Conservation (phyloP, 2,888 invertebrate species). For the Platycnemis pennipes region DNA sequence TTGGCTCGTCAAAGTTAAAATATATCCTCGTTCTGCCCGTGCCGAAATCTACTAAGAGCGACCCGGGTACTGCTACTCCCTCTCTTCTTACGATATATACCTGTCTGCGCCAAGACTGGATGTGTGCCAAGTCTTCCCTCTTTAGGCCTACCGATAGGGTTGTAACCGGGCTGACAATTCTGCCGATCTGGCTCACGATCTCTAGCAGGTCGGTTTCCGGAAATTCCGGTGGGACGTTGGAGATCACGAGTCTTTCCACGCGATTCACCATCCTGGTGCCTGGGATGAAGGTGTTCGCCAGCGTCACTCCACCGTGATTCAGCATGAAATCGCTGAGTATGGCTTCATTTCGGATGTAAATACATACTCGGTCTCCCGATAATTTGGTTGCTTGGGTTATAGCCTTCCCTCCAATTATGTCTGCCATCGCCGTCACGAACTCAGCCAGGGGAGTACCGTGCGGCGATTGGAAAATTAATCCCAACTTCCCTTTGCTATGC, state of each 20-base stretch:
- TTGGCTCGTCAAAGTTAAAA: too few species aligned
- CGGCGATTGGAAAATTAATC: too few species aligned
- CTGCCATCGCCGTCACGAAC: not conserved
- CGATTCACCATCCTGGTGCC: not conserved
- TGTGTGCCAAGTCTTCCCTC: not conserved
- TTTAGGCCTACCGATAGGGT: not conserved
- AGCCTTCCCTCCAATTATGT: not conserved
- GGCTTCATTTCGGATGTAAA: not conserved
- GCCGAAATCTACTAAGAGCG: not conserved
- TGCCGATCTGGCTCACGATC: not conserved
- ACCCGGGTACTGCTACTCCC: not conserved
- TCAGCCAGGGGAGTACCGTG: not conserved
- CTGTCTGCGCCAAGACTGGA: not conserved
- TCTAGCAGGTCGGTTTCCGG: not conserved
- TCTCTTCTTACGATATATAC: not conserved
- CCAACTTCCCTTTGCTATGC: too few species aligned
- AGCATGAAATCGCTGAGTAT: not conserved
- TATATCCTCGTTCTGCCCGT: too few species aligned
- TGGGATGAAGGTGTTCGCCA: not conserved
- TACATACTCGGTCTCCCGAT: not conserved
- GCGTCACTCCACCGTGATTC: not conserved
- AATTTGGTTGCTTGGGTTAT: not conserved
- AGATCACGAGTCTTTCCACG: slow-evolving; percentile 2
- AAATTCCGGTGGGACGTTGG: slow-evolving; percentile 9
- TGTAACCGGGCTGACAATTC: not conserved